A percentile compares a stretch with the other conserved stretches of the same genome.
Evolutionary conservation across 2,113 vertebrate species (phyloP).

Genomic region (Pithys albifrons): DNA sequence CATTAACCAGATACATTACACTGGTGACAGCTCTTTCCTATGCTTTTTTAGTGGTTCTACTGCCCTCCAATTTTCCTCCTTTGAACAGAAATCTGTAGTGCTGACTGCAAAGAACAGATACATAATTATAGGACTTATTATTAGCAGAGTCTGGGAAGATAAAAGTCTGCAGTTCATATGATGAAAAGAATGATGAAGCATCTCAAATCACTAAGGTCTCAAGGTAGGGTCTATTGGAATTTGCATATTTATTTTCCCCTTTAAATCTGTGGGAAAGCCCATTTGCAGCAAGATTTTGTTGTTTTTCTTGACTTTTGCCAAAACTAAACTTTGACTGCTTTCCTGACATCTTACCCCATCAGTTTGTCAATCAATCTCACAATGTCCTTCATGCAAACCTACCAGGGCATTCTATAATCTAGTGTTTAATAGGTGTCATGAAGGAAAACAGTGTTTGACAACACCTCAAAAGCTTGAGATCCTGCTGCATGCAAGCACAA

Average conservation of each 20-base stretch:
- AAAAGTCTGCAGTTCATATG: constrained; percentile 23
- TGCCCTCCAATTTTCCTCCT: neutral
- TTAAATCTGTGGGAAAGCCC: neutral
- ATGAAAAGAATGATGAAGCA: constrained; percentile 32
- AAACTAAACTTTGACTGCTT: neutral
- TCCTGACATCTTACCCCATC: neutral
- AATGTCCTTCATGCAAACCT: neutral
- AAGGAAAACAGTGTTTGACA: neutral
- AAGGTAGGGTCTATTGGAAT: neutral
- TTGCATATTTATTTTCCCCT: neutral
- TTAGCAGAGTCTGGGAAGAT: constrained; percentile 37
- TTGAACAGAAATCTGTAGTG: neutral
- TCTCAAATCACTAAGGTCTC: constrained; percentile 24
- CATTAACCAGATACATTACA: neutral
- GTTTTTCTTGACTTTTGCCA: neutral
- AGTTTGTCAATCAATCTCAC: neutral
- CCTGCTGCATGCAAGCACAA: neutral
- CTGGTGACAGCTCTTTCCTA: neutral
- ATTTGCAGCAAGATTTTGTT: constrained; percentile 30
- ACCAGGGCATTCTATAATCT: neutral
- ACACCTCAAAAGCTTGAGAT: neutral
- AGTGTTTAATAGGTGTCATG: neutral
- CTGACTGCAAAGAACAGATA: constrained; percentile 26
- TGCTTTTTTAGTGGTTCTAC: neutral
- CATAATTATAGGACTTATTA: constrained; percentile 39